Conservation (phyloP, 2,888 invertebrate species). For the Trachelus stipa region DNA sequence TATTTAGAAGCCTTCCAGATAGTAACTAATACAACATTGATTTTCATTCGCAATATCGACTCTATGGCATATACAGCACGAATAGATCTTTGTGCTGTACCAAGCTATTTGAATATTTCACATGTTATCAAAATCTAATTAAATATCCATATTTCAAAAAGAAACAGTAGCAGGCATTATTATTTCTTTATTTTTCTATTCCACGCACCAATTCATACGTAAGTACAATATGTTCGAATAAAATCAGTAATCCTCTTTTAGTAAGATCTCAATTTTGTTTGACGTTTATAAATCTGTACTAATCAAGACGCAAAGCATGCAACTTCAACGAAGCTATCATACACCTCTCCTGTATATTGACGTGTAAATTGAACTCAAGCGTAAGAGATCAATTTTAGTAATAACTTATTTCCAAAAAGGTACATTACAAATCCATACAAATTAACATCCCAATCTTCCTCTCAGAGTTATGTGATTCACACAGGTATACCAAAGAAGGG, state of each 20-base stretch:
- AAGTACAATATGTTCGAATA: neutral
- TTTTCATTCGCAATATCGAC: neutral
- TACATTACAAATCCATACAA: too few relatives aligned
- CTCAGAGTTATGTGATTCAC: too few relatives aligned
- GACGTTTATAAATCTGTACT: too few relatives aligned
- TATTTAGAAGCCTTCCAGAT: neutral
- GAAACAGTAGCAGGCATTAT: neutral
- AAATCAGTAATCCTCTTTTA: neutral
- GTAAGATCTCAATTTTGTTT: too few relatives aligned
- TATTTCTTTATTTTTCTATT: neutral
- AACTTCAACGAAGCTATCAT: too few relatives aligned
- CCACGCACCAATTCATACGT: neutral
- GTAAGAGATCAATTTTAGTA: too few relatives aligned
- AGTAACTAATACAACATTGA: neutral
- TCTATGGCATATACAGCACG: neutral
- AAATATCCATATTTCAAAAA: neutral
- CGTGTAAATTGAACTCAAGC: neutral
- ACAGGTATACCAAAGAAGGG: too few relatives aligned
- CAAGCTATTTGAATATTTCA: neutral
- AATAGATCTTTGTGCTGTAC: neutral
- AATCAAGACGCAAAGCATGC: too few relatives aligned
- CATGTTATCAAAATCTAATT: neutral
- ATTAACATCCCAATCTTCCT: too few relatives aligned
- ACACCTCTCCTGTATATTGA: neutral
- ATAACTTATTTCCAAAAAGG: too few relatives aligned